A percentile compares a stretch with the other conserved stretches of the same genome.
Evolutionary conservation across 2,888 invertebrate genomes (phyloP).

Genomic region (Drosophila cracens): DNA sequence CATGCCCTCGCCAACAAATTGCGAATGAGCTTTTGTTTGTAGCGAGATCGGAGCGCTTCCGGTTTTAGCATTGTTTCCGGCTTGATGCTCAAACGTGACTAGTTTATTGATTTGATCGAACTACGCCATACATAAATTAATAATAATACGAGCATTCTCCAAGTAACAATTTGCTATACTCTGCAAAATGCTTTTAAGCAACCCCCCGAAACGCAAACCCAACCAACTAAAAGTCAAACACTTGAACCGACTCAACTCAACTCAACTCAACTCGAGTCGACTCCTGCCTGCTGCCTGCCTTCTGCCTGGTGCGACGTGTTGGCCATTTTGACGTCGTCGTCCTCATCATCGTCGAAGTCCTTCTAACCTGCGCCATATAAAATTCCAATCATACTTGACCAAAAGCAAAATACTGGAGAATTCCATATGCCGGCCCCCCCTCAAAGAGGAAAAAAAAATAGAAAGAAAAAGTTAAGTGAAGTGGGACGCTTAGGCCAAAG

Average conservation of each 20-base stretch:
- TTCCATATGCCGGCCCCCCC: conserved; percentile 37
- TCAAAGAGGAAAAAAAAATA: neutral
- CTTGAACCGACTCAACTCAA: conserved; percentile 36
- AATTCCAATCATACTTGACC: conserved; percentile 79
- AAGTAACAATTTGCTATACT: conserved; percentile 77
- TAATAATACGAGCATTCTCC: conserved; percentile 65
- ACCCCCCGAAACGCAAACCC: conserved; percentile 23
- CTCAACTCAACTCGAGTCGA: neutral
- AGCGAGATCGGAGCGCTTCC: conserved; percentile 51
- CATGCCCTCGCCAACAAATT: conserved; percentile 58
- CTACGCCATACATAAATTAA: conserved; percentile 73
- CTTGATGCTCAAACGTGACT: conserved; percentile 64
- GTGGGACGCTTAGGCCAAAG: conserved; percentile 69
- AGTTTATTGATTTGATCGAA: conserved; percentile 71
- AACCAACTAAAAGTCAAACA: conserved; percentile 74
- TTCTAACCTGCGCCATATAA: conserved; percentile 73
- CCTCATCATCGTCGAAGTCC: conserved; percentile 29
- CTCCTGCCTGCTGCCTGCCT: conserved; percentile 9
- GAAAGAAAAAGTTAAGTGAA: conserved; percentile 67
- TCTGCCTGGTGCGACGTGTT: conserved; percentile 60
- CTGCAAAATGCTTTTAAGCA: conserved; percentile 70
- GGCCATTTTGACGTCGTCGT: conserved; percentile 69
- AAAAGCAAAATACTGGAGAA: conserved; percentile 76
- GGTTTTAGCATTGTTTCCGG: conserved; percentile 57
- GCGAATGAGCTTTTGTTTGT: conserved; percentile 63